Evolutionary conservation across 2,797 vertebrate genomes (phyloP).

Genomic region (Enoplosus armatus): DNA sequence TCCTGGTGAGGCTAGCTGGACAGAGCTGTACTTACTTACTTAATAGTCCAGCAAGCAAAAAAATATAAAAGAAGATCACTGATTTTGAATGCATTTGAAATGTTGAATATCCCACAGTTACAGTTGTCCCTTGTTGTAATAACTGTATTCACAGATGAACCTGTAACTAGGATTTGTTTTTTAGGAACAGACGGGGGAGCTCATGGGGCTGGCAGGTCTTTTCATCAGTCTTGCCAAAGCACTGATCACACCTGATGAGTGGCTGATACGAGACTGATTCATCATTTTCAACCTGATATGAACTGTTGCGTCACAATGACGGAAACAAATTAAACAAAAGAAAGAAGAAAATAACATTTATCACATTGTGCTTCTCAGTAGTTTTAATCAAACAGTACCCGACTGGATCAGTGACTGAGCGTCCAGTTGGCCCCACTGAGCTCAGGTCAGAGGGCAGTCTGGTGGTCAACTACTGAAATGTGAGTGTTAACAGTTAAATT

Average conservation of each 20-base stretch:
- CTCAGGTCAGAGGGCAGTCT: background rate
- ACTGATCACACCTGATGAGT: constrained; percentile 59
- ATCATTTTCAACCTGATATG: constrained; percentile 46
- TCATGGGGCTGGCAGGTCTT: constrained; percentile 59
- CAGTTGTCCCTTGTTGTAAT: constrained; percentile 12
- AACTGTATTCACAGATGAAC: constrained; percentile 16
- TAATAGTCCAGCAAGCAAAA: background rate
- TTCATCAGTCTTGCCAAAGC: constrained; percentile 60
- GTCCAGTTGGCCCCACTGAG: background rate
- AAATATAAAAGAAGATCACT: constrained; percentile 12
- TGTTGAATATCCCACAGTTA: background rate
- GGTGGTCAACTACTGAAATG: background rate
- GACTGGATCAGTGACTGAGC: constrained; percentile 14
- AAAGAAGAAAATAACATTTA: background rate
- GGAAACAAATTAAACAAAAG: constrained; percentile 34
- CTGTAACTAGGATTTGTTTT: constrained; percentile 7
- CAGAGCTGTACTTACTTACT: constrained; percentile 3
- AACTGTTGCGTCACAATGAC: constrained; percentile 34
- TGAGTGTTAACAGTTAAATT: background rate
- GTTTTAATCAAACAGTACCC: constrained; percentile 25
- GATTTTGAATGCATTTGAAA: constrained; percentile 34
- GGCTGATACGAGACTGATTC: constrained; percentile 47
- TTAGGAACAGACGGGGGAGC: constrained; percentile 41
- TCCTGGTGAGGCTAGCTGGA: background rate
- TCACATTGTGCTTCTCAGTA: constrained; percentile 16